Evolutionary conservation across 2,888 invertebrate genomes (phyloP).

Genomic region (Nymphalis polychloros): DNA sequence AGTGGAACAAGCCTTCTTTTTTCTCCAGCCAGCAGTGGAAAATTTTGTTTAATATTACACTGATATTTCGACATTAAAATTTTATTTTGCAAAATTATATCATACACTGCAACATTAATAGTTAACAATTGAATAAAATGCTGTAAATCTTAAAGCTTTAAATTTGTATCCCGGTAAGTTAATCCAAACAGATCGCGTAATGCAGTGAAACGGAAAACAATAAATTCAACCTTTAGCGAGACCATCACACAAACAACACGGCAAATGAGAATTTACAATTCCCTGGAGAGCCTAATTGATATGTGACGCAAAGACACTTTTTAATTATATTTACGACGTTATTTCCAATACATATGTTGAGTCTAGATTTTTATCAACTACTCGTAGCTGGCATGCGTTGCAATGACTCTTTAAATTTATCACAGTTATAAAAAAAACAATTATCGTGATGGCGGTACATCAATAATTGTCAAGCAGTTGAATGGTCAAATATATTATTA

Average conservation of each 20-base stretch:
- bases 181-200: conserved; percentile 46
- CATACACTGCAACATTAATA: too few species aligned
- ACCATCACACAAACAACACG: conserved; percentile 69
- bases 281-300: conserved; percentile 69
- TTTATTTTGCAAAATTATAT: too few species aligned
- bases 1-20: too few species aligned
- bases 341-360: background rate
- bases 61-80: too few species aligned
- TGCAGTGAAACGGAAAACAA: conserved; percentile 70
- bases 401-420: background rate
- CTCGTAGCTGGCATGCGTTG: too few species aligned
- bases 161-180: conserved; percentile 8
- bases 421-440: background rate
- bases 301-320: conserved; percentile 37
- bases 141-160: background rate
- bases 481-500: too few species aligned
- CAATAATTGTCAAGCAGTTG: too few species aligned
- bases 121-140: too few species aligned
- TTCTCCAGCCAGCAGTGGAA: too few species aligned
- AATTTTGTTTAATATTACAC: too few species aligned
- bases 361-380: background rate
- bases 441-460: too few species aligned
- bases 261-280: conserved; percentile 72
- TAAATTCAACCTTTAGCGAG: conserved; percentile 71
- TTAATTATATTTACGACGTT: conserved; percentile 46